Evolutionary conservation across 2,797 vertebrate species (phyloP).

Genomic region (Squalus acanthias): DNA sequence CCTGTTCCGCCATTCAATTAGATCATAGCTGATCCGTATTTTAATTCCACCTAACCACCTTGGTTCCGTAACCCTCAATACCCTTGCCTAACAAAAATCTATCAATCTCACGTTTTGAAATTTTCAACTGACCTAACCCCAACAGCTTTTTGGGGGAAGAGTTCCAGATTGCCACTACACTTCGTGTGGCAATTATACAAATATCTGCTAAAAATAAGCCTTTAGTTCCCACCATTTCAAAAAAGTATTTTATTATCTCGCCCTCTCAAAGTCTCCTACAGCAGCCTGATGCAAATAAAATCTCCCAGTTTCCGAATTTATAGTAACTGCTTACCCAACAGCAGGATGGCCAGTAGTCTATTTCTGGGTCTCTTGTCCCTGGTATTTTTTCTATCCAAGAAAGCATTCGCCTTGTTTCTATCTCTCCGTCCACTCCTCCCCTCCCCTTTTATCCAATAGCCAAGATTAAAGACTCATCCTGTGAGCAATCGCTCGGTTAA

Average conservation of each 20-base stretch:
- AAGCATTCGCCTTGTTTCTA: background rate
- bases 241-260: background rate
- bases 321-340: background rate
- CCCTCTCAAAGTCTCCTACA: background rate
- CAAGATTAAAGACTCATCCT: background rate
- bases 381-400: background rate
- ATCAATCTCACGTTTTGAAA: background rate
- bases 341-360: background rate
- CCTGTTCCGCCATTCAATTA: background rate
- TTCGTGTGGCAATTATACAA: background rate
- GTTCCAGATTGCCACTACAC: background rate
- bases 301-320: background rate
- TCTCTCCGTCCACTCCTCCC: background rate
- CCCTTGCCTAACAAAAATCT: background rate
- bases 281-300: background rate
- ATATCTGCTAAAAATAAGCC: background rate
- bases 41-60: background rate
- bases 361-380: background rate
- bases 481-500: background rate
- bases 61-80: background rate
- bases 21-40: background rate
- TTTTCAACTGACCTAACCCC: background rate
- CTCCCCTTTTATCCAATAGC: background rate
- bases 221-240: background rate
- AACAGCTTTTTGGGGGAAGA: background rate